These are phyloP conservation scores for Anoncus sp. DNA, from an alignment of 2,888 invertebrate genomes.

Conservation along the genomic window DNA sequence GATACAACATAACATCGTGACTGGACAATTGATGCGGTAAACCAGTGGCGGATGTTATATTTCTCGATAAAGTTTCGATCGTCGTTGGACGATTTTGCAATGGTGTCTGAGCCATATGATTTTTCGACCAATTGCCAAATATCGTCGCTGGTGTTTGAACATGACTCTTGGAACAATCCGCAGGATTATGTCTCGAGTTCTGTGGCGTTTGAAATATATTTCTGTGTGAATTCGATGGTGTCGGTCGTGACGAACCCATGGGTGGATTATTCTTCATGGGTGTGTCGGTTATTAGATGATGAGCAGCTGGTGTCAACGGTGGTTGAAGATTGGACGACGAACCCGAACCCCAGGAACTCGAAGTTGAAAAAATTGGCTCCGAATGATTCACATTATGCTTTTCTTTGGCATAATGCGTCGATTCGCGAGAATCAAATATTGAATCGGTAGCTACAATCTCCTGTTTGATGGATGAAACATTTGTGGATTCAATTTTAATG, in stretches of 20 bases:
- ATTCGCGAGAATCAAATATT: background rate
- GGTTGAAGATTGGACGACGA: background rate
- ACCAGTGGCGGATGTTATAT: background rate
- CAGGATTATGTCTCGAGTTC: constrained; percentile 62
- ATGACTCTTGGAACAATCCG: constrained; percentile 67
- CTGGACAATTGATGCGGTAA: constrained; percentile 26
- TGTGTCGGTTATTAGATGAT: constrained; percentile 69
- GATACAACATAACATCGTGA: constrained; percentile 71
- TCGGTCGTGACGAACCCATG: constrained; percentile 67
- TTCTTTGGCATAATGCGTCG: background rate
- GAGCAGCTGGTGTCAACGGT: background rate
- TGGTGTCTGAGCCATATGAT: constrained; percentile 72
- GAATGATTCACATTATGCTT: too few species aligned
- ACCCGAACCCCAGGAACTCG: too few species aligned
- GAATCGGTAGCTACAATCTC: background rate
- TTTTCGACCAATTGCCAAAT: constrained; percentile 73
- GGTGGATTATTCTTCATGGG: constrained; percentile 75
- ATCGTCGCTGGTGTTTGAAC: constrained; percentile 75
- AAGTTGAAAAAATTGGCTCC: too few species aligned
- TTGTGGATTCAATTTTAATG: background rate
- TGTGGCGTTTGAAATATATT: constrained; percentile 78
- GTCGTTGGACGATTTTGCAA: constrained; percentile 64
- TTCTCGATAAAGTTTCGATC: constrained; percentile 54
- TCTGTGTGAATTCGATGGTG: constrained; percentile 75
- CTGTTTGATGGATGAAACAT: background rate